Conservation (phyloP, 2,797 vertebrate species). For the Ptychadena robeensis region DNA sequence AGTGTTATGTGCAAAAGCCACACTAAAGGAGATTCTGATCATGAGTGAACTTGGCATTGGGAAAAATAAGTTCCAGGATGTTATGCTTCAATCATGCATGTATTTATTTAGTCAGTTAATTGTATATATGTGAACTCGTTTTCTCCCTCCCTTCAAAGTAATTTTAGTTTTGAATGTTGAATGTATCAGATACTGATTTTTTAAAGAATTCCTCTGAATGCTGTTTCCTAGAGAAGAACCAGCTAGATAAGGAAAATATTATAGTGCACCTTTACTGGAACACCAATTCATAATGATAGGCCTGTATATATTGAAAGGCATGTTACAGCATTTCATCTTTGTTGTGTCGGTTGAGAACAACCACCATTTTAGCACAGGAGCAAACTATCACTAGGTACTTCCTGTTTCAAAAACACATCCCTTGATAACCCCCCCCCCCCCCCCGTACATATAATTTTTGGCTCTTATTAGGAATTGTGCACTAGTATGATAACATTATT, state of each 20-base stretch:
- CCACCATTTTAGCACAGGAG: too few species aligned
- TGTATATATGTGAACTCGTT: constrained; percentile 47
- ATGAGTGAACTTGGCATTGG: constrained; percentile 47
- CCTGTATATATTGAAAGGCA: too few species aligned
- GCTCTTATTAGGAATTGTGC: too few species aligned
- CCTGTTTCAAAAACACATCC: too few species aligned
- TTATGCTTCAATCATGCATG: constrained; percentile 47
- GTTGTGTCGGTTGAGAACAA: too few species aligned
- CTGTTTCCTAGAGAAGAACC: not conserved
- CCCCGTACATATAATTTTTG: too few species aligned
- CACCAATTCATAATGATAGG: too few species aligned
- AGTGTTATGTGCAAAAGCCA: constrained; percentile 46
- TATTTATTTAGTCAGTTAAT: constrained; percentile 54
- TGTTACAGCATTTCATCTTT: too few species aligned
- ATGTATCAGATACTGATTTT: not conserved
- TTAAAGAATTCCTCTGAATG: not conserved
- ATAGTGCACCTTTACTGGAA: too few species aligned
- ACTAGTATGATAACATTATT: too few species aligned
- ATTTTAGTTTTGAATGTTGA: not conserved
- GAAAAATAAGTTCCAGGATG: constrained; percentile 49
- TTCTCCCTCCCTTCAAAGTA: constrained; percentile 18
- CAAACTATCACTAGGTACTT: too few species aligned
- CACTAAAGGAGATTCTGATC: constrained; percentile 42
- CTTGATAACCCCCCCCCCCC: too few species aligned
- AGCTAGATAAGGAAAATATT: not conserved